Conservation (phyloP, 2,888 invertebrate species). For the Cremastinae sp. region DNA sequence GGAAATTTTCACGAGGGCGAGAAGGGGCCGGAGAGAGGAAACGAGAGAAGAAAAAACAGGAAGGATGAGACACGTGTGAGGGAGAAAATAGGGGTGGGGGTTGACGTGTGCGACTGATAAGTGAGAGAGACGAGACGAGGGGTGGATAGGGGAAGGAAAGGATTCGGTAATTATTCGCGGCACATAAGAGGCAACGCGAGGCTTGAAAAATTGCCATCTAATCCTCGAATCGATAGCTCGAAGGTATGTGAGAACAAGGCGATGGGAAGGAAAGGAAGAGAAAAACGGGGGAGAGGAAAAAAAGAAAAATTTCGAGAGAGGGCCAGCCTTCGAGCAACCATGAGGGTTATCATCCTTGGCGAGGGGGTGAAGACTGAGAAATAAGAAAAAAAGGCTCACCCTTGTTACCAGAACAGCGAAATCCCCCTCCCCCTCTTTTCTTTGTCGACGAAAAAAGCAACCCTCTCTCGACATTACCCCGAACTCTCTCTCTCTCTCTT, state of each 20-base stretch:
- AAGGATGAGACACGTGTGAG: slow-evolving; percentile 55
- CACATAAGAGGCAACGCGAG: slow-evolving; percentile 64
- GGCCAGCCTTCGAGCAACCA: slow-evolving; percentile 50
- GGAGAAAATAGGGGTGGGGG: slow-evolving; percentile 24
- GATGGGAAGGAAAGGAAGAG: slow-evolving; percentile 30
- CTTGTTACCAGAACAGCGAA: slow-evolving; percentile 56
- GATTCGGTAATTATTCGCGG: slow-evolving; percentile 76
- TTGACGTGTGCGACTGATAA: slow-evolving; percentile 40
- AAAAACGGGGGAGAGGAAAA: slow-evolving; percentile 24
- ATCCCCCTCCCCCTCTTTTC: slow-evolving; percentile 39
- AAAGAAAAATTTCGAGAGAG: slow-evolving; percentile 17
- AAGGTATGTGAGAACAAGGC: slow-evolving; percentile 66
- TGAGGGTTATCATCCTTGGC: slow-evolving; percentile 57
- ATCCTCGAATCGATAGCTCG: slow-evolving; percentile 76
- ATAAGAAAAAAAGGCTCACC: slow-evolving; percentile 45
- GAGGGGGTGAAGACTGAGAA: slow-evolving; percentile 39
- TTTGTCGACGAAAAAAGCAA: slow-evolving; percentile 51
- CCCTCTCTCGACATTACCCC: slow-evolving; percentile 56
- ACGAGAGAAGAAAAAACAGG: slow-evolving; percentile 49
- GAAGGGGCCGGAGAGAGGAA: slow-evolving; percentile 37
- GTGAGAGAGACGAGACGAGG: not conserved
- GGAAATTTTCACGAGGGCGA: slow-evolving; percentile 37
- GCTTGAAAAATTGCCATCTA: slow-evolving; percentile 79
- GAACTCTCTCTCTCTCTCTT: slow-evolving; percentile 32
- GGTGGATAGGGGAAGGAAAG: slow-evolving; percentile 39